Conservation (phyloP, 2,888 invertebrate genomes). For the Caenorhabditis uteleia region DNA sequence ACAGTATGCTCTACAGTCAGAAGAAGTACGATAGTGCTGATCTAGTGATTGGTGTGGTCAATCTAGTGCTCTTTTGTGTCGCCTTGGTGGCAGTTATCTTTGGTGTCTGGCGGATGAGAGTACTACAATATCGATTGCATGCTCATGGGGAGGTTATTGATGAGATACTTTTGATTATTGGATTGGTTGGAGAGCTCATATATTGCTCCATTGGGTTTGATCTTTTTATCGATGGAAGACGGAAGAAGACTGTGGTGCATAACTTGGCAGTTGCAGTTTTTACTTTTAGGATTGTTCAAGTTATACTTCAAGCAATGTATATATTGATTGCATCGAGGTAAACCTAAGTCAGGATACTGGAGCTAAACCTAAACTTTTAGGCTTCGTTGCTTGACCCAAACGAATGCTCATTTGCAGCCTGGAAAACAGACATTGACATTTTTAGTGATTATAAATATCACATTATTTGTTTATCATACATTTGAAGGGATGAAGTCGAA, state of each 20-base stretch:
- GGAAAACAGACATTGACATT: constrained; percentile 68
- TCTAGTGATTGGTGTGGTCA: constrained; percentile 61
- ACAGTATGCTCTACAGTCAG: constrained; percentile 55
- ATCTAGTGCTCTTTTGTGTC: constrained; percentile 56
- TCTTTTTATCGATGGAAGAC: not conserved
- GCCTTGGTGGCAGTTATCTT: constrained; percentile 54
- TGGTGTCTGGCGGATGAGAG: constrained; percentile 54
- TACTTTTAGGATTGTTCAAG: constrained; percentile 58
- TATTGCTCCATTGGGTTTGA: constrained; percentile 31
- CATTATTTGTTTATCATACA: constrained; percentile 61
- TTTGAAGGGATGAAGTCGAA: constrained; percentile 62
- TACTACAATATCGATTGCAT: constrained; percentile 35
- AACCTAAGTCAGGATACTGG: not conserved
- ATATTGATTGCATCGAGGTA: constrained; percentile 58
- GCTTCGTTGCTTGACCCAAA: constrained; percentile 32
- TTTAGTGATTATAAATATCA: constrained; percentile 63
- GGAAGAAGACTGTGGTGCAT: not conserved
- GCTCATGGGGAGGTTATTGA: constrained; percentile 39
- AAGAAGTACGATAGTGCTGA: constrained; percentile 46
- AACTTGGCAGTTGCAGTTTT: constrained; percentile 51
- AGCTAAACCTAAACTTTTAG: constrained; percentile 8
- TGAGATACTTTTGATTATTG: constrained; percentile 34
- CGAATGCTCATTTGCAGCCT: constrained; percentile 33
- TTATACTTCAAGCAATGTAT: constrained; percentile 63
- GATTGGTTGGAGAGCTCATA: constrained; percentile 32